phyloP scores from a whole-genome alignment of 2,113 vertebrate genomes.

The Tyto alba region DNA sequence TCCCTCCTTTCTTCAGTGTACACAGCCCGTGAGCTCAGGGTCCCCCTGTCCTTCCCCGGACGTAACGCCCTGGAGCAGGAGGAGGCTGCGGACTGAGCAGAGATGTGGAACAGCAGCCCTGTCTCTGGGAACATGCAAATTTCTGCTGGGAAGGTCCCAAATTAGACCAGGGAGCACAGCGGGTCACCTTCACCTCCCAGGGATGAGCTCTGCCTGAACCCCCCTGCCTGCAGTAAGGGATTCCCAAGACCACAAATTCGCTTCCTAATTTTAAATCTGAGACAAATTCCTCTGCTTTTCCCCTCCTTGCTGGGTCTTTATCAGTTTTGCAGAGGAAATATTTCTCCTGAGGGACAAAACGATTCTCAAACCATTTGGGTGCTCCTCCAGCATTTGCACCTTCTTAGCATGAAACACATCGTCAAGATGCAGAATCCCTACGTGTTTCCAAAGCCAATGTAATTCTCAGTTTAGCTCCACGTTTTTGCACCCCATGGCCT shows the following conservation, averaged over 20 bases:
- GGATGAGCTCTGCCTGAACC: neutral
- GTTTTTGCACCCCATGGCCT: neutral
- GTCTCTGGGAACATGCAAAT: neutral
- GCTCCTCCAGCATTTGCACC: neutral
- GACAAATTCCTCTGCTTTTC: neutral
- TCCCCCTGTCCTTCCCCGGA: neutral
- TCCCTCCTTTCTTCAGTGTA: neutral
- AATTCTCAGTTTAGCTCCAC: neutral
- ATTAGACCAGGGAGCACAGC: neutral
- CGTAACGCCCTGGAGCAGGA: neutral
- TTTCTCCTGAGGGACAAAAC: neutral
- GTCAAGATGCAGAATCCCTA: neutral
- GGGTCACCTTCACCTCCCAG: neutral
- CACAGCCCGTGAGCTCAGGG: neutral
- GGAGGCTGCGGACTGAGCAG: neutral
- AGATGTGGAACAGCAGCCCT: neutral
- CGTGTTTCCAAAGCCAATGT: neutral
- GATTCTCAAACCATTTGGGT: neutral
- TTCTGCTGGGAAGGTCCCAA: neutral
- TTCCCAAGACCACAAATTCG: neutral
- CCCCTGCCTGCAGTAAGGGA: neutral
- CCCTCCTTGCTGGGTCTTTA: neutral
- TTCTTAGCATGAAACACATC: neutral
- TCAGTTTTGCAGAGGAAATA: neutral
- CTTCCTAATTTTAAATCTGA: conserved; percentile 12